phyloP scores from a whole-genome alignment of 2,888 invertebrate genomes.

The Eremobia ochroleuca region DNA sequence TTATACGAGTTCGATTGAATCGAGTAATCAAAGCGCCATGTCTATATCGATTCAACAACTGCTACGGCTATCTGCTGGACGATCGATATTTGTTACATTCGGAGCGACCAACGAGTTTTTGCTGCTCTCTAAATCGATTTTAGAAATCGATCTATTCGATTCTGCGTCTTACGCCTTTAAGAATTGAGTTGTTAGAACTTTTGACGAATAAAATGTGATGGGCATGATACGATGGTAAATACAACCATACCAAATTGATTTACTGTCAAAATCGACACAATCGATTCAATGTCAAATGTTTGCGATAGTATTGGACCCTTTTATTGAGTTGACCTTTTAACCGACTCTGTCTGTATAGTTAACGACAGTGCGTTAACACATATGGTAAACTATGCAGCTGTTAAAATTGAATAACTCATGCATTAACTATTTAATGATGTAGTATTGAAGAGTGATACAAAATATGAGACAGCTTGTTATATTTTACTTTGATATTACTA shows the following conservation, averaged over 20 bases:
- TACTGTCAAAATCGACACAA: constrained; percentile 87
- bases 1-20: constrained; percentile 86
- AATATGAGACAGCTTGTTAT: constrained; percentile 36
- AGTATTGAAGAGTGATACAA: constrained; percentile 58
- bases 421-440: constrained; percentile 65
- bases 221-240: constrained; percentile 45
- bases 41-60: constrained; percentile 89
- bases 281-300: constrained; percentile 85
- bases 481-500: constrained; percentile 1
- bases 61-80: constrained; percentile 85
- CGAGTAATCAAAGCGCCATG: constrained; percentile 90
- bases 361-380: constrained; percentile 76
- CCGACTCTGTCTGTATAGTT: constrained; percentile 69
- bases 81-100: constrained; percentile 89
- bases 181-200: constrained; percentile 47
- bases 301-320: constrained; percentile 82
- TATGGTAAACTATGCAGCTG: constrained; percentile 74
- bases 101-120: constrained; percentile 79
- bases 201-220: neutral
- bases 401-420: constrained; percentile 68
- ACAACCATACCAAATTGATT: constrained; percentile 85
- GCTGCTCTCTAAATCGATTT: constrained; percentile 69
- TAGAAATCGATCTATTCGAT: constrained; percentile 56
- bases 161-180: constrained; percentile 64
- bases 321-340: constrained; percentile 82